Percentiles rank a stretch among this genome's conserved stretches.
Conservation (phyloP, 2,888 invertebrate species). For the Synanthedon tipuliformis region DNA sequence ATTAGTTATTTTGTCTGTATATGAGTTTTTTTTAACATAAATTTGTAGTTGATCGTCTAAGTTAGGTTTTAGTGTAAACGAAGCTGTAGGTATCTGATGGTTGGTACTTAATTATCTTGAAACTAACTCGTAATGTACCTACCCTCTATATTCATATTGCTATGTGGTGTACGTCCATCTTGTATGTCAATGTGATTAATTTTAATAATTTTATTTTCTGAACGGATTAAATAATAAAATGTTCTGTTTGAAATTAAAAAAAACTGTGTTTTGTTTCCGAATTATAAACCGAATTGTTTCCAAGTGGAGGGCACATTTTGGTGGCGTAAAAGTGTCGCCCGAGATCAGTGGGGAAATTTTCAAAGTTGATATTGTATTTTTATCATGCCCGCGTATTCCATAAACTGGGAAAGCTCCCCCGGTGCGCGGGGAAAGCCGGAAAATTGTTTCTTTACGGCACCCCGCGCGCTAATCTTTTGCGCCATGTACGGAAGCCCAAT, state of each 20-base stretch:
- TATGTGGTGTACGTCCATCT: conserved; percentile 68
- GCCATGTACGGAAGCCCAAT: conserved; percentile 13
- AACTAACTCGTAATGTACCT: conserved; percentile 53
- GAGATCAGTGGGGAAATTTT: conserved; percentile 6
- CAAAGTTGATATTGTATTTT: conserved; percentile 31
- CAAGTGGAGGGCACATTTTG: background rate
- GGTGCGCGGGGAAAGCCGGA: conserved; percentile 43
- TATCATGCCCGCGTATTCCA: conserved; percentile 56
- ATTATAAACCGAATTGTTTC: conserved; percentile 4
- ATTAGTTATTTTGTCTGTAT: conserved; percentile 66
- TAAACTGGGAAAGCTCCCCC: conserved; percentile 38
- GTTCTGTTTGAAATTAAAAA: conserved; percentile 65
- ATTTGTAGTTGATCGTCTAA: conserved; percentile 58
- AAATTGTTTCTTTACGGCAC: conserved; percentile 69
- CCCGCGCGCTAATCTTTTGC: conserved; percentile 58
- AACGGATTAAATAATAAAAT: conserved; percentile 70
- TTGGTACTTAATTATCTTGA: conserved; percentile 44
- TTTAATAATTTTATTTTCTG: conserved; percentile 59
- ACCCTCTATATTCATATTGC: conserved; percentile 37
- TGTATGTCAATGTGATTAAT: conserved; percentile 68
- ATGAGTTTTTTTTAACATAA: conserved; percentile 50
- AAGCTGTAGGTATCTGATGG: conserved; percentile 45
- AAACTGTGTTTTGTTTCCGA: conserved; percentile 28
- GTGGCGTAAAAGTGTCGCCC: background rate
- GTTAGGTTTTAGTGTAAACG: conserved; percentile 49